Evolutionary conservation across 2,113 vertebrate genomes (phyloP).

Genomic region (Cynocephalus volans): DNA sequence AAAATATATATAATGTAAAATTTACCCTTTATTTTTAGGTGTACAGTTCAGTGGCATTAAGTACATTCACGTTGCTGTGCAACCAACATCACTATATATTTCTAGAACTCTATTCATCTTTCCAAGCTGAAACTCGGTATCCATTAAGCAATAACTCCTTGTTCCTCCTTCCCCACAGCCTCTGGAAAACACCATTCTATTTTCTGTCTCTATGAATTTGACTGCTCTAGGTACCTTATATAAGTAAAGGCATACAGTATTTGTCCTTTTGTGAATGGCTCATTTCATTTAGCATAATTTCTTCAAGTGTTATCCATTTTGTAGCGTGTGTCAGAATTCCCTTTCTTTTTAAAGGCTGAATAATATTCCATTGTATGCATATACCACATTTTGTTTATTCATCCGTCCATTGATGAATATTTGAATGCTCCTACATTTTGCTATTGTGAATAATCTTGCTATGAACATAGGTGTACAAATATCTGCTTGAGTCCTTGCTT

Average conservation of each 20-base stretch:
- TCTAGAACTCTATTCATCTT: background rate
- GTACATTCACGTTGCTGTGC: background rate
- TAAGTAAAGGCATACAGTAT: background rate
- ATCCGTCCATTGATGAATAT: background rate
- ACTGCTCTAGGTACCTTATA: background rate
- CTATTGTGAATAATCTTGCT: background rate
- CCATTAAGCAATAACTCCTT: background rate
- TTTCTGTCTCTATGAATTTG: background rate
- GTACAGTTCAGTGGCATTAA: background rate
- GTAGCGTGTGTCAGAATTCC: too few relatives aligned
- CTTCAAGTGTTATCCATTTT: too few relatives aligned
- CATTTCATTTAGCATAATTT: background rate
- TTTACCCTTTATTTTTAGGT: background rate
- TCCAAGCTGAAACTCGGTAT: background rate
- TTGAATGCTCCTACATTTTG: background rate
- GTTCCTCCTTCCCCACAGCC: background rate
- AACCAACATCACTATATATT: background rate
- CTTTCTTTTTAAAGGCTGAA: background rate
- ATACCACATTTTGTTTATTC: background rate
- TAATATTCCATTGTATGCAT: background rate
- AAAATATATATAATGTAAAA: background rate
- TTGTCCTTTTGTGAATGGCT: background rate
- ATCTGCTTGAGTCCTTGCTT: background rate
- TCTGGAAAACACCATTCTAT: background rate
- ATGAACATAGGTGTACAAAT: background rate